Base-by-base conservation (phyloP, 2,888 invertebrate genomes). In the Acleris literana region DNA sequence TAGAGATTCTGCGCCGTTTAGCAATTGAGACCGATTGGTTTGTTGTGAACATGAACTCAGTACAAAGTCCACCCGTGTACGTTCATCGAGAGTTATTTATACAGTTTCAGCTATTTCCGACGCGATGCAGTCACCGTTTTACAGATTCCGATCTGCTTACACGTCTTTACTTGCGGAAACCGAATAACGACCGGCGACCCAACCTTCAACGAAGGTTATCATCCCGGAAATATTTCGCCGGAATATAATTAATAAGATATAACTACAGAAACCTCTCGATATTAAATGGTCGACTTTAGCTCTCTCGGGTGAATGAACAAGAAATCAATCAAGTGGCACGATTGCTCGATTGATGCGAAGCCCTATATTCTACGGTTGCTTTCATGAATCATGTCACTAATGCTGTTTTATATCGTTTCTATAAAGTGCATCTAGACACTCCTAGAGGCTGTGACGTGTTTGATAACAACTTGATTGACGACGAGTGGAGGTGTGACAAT, bases 1-100 rank as follows among this genome's bases (percentile, higher is more conserved):
- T 63, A 58, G 51, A 65, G 43, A 52, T 62, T 62, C 64, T 72
- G 64, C 75, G 78, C 63, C 71, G 49, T 64, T 55, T 61, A 68
- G 20, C 69, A 76, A 76, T 81, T 68, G 73, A 78, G 56, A 68
- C 70, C 76, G 76, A 82, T 83, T 82, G 77, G 73, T 76, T 78
- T 80, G 79, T 75, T 71, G 71, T 70, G 68, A 71, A 60, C 74
- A 60, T 56, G 51, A 71, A 72, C 64, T 64, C 59, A 55, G 78
- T 69, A 54, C 85, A 83, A 87, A 87, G 85, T 86, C 80, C 82
- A 72, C 53, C 62, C 71, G 64, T 65, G 69, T 74, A 69, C 51
- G 77, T 76, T 68, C 69, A 74, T 72, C 68, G 49, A 54, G 59
- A 57, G 68, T 68, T 79, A 79, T 79, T 77, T 82, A 75, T 79